These are phyloP conservation scores for Aleiodes testaceus DNA, from an alignment of 2,888 invertebrate species.

Conservation along the genomic window DNA sequence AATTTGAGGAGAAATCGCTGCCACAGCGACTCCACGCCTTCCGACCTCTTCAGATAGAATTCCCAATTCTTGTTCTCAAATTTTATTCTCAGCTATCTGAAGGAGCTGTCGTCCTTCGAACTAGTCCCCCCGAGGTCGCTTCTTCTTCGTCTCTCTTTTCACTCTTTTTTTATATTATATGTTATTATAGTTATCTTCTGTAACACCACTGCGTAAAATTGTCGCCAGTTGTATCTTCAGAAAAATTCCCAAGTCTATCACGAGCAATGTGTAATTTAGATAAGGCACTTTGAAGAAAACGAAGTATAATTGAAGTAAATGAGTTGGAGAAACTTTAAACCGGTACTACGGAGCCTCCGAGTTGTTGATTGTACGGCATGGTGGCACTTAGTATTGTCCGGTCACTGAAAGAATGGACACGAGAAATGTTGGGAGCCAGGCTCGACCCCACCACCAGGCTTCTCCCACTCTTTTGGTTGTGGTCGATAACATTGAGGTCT, in stretches of 20 bases:
- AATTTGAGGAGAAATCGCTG: background rate
- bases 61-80: background rate
- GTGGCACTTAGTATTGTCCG: constrained; percentile 64
- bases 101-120: constrained; percentile 42
- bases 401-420: no score
- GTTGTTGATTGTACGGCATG: constrained; percentile 64
- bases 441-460: no score
- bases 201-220: constrained; percentile 10
- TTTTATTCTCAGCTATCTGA: background rate
- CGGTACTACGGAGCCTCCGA: constrained; percentile 59
- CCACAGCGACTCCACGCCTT: background rate
- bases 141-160: constrained; percentile 26
- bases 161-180: constrained; percentile 6
- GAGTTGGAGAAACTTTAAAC: constrained; percentile 57
- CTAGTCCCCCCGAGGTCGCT: constrained; percentile 38
- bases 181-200: background rate
- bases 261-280: background rate
- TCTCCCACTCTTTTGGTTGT: no score
- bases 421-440: no score
- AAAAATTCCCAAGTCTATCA: no score
- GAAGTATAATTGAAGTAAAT: background rate
- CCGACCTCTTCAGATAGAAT: background rate
- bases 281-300: background rate
- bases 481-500: no score
- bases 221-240: background rate